Conservation (phyloP, 2,797 vertebrate genomes). For the Ambastaia sidthimunki region DNA sequence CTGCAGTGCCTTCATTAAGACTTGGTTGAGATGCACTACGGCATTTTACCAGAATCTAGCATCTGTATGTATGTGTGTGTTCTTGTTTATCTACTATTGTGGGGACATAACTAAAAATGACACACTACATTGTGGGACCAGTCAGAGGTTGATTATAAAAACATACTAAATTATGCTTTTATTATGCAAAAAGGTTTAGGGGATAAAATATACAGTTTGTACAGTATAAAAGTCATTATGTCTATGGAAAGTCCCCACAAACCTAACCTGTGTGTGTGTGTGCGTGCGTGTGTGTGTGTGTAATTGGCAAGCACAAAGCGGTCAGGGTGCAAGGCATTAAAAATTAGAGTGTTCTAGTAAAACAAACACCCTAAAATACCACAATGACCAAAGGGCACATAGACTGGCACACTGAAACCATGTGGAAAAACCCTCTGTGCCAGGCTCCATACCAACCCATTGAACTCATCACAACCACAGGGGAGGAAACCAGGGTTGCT, state of each 20-base stretch:
- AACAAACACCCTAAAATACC: constrained; percentile 53
- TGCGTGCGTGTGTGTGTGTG: background rate
- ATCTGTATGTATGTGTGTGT: background rate
- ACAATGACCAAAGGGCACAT: constrained; percentile 52
- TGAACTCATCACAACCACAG: constrained; percentile 46
- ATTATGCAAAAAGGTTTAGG: too few relatives aligned
- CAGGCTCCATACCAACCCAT: constrained; percentile 50
- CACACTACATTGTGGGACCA: too few relatives aligned
- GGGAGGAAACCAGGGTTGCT: constrained; percentile 38
- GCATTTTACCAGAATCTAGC: background rate
- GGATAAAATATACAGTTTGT: too few relatives aligned
- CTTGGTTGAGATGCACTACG: background rate
- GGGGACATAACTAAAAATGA: too few relatives aligned
- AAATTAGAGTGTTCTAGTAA: constrained; percentile 58
- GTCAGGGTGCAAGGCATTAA: constrained; percentile 40
- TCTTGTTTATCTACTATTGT: too few relatives aligned
- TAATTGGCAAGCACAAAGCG: constrained; percentile 21
- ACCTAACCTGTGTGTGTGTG: background rate
- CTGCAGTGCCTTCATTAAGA: background rate
- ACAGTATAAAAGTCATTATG: too few relatives aligned
- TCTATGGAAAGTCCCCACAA: background rate
- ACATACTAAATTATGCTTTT: too few relatives aligned
- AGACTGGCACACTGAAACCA: constrained; percentile 46
- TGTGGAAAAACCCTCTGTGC: constrained; percentile 54
- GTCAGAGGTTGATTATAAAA: too few relatives aligned